These are phyloP conservation scores for Anticlea derivata DNA, from an alignment of 2,888 invertebrate genomes.

Conservation along the genomic window DNA sequence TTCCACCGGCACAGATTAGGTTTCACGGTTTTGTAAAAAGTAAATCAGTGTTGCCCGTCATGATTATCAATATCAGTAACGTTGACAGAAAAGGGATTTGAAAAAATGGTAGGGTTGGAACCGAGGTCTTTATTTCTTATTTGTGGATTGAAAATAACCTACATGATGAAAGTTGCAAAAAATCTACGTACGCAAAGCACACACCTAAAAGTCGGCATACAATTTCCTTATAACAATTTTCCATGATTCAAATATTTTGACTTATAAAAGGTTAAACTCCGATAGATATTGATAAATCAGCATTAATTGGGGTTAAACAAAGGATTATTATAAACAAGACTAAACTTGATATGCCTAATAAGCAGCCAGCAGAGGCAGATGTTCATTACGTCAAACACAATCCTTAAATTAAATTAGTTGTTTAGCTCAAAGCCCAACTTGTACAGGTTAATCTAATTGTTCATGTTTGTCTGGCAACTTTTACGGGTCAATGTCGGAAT, in stretches of 20 bases:
- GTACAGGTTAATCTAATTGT: not conserved
- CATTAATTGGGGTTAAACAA: too few species aligned
- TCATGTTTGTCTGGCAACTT: constrained; percentile 12
- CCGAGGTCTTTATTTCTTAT: too few species aligned
- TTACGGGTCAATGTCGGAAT: constrained; percentile 12
- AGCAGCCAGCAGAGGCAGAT: not conserved
- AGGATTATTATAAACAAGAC: too few species aligned
- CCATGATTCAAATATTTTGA: not conserved
- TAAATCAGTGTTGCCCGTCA: constrained; percentile 27
- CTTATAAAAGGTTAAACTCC: too few species aligned
- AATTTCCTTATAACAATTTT: too few species aligned
- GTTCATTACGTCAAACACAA: not conserved
- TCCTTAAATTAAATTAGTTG: too few species aligned
- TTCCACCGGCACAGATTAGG: not conserved
- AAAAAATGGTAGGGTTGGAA: not conserved
- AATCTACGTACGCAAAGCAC: too few species aligned
- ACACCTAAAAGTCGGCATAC: too few species aligned
- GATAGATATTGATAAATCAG: too few species aligned
- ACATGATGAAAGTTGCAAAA: too few species aligned
- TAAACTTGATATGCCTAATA: not conserved
- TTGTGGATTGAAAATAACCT: too few species aligned
- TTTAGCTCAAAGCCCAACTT: not conserved
- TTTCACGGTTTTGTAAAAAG: constrained; percentile 33
- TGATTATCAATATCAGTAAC: constrained; percentile 28
- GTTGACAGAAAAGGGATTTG: constrained; percentile 14